Base-by-base conservation (phyloP, 2,888 invertebrate species). In the Lasioglossum zephyrum region DNA sequence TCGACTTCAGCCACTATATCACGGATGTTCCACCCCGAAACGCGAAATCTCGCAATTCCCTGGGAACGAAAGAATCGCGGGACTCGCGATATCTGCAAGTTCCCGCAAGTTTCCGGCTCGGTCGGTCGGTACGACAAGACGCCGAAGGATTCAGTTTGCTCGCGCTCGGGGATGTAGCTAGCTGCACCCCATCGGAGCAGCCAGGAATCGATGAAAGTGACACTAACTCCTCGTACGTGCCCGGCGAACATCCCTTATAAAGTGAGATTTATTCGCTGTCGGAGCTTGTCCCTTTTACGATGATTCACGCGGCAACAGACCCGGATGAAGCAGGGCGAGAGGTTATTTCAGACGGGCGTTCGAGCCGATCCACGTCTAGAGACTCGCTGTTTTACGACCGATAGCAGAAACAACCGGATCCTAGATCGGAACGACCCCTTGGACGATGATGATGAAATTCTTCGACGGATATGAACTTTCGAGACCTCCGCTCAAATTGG, bases 201-300 rank as follows among this genome's bases (percentile, higher is more conserved):
- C 57, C 39, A 49, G 57, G 70, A 87, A 83, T 85, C 86, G 79
- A 89, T 81, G 82, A 85, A 86, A 84, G 84, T 84, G 81, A 87
- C 80, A 78, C 78, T 85, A 90, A 90, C 86, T 87, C 84, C 84
- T 74, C 73, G 86, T 87, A 85, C 87, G 83, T 87, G 89, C 80
- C 57, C 60, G 74, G 53, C 26, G 85, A 76, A 82, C 79, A 80
- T 75, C 73, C 66, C 77, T 76, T 86, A 76, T 70, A 84, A 88
- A 84, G 82, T 73, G 84, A 81, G 85, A 86, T 89, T 85, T 87
- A 85, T 86, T 83, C 60, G 60, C 66, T 26, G 69, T 75, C 70
- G 60, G 49, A 31, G 73, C 26, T 84, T 82, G 69, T 82, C 70
- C 63, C 31, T 80, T 79, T 79, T 73, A 78, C 81, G 72, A 74